Evolutionary conservation across 2,888 invertebrate genomes (phyloP).

Genomic region (Osedax frankpressi): DNA sequence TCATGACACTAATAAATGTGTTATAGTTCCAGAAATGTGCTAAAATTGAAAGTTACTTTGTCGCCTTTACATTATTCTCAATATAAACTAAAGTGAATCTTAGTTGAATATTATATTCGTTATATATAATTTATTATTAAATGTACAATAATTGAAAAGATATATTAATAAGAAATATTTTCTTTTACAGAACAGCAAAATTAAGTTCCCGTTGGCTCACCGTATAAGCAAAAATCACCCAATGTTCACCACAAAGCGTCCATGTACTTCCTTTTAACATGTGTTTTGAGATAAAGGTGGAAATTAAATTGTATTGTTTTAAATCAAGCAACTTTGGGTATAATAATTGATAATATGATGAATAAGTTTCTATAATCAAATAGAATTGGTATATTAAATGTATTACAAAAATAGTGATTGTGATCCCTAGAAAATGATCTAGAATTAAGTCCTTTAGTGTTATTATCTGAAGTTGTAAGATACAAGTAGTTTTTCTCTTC

Average conservation of each 20-base stretch:
- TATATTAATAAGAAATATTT: slow-evolving; percentile 19
- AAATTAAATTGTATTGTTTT: neutral
- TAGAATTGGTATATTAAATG: too few species aligned
- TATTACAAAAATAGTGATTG: too few species aligned
- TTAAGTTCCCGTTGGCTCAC: slow-evolving; percentile 84
- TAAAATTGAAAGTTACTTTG: neutral
- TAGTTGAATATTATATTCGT: neutral
- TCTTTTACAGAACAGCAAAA: slow-evolving; percentile 59
- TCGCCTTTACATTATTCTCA: neutral
- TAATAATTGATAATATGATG: too few species aligned
- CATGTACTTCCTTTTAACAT: slow-evolving; percentile 47
- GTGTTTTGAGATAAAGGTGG: neutral
- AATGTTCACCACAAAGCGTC: slow-evolving; percentile 50
- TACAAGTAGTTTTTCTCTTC: too few species aligned
- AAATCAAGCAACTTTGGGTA: too few species aligned
- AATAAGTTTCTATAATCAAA: too few species aligned
- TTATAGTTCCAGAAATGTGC: neutral
- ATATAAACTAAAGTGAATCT: neutral
- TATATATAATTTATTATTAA: neutral
- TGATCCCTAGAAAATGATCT: too few species aligned
- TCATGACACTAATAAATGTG: neutral
- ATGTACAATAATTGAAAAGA: slow-evolving; percentile 13
- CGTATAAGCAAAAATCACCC: slow-evolving; percentile 49
- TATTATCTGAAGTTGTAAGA: too few species aligned
- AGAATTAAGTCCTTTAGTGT: too few species aligned